Base-by-base conservation (phyloP, 1,140 invertebrate genomes). In the Anadara kagoshimensis region DNA sequence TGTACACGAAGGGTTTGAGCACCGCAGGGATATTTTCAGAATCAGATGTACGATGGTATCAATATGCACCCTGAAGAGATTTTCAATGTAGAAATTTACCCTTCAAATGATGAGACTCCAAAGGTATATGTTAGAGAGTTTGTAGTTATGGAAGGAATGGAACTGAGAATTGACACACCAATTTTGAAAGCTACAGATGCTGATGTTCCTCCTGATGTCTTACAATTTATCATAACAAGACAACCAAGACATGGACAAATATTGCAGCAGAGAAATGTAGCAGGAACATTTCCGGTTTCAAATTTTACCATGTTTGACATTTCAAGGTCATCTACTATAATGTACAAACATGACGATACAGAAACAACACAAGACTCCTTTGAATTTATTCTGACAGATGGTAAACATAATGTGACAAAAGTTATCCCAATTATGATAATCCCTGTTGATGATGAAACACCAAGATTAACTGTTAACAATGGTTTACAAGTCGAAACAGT, bases 101-200 rank as follows among this genome's bases (percentile, higher is more conserved):
- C 89, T 41, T 74, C 78, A 12, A 90, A 90, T 75, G 90, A 91
- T 77, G 90, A 90, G 79, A 78, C 74, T n/a, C 90, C 90, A 14
- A 78, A 87, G 62, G 83, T 90, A 0, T 83, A 79, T 59, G 74
- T 89, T 12, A 70, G 86, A 49, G 85, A 89, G 62, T 89, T 91
- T 65, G 84, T 87, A 41, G 89, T 89, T 8, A 79, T 86, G 74
- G 89, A 90, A 80, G 90, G 90, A 44, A 86, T 83, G 53, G 83
- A 86, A 43, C 79, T 90, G 51, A 85, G 82, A 53, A 88, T 91
- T 64, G 88, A 90, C 73, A 66, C 83, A 16, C 85, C 88, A 4
- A 89, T 90, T 57, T 71, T 91, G 36, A 88, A 88, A 67, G 89
- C 88, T 1, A 66, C 85, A 12, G 90, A 91, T 73, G 70, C 79